Evolutionary conservation across 2,797 vertebrate species (phyloP).

Genomic region (Rhincodon typus): DNA sequence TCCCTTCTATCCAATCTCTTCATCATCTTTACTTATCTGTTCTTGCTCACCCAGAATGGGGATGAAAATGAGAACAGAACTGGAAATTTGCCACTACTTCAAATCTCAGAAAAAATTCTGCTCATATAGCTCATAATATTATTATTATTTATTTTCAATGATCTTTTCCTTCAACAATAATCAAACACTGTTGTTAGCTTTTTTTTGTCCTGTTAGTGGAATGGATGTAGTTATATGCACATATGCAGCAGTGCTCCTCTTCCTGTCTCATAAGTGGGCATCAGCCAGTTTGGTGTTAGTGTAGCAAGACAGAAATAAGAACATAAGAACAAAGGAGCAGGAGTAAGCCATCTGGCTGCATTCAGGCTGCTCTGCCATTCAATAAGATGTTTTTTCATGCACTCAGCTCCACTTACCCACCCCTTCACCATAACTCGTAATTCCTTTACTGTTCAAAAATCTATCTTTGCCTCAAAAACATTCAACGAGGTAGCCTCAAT

Average conservation of each 20-base stretch:
- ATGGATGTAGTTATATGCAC: neutral
- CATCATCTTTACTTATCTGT: neutral
- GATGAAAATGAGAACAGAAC: neutral
- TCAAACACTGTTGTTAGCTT: neutral
- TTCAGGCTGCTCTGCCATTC: too few species aligned
- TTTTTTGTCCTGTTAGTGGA: neutral
- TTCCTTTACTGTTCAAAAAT: too few species aligned
- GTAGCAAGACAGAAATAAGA: neutral
- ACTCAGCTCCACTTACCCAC: too few species aligned
- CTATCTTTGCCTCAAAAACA: too few species aligned
- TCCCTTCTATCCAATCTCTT: neutral
- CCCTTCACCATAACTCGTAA: too few species aligned
- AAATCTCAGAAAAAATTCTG: neutral
- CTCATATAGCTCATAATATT: neutral
- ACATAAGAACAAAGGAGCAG: too few species aligned
- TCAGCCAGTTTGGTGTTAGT: neutral
- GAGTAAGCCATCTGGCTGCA: too few species aligned
- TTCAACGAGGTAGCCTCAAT: too few species aligned
- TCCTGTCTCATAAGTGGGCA: neutral
- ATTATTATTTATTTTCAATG: neutral
- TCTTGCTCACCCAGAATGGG: neutral
- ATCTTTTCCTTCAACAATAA: neutral
- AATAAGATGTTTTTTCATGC: too few species aligned
- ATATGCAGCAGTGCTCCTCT: neutral
- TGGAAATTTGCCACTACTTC: neutral